These are phyloP conservation scores for Valencia hispanica DNA, from an alignment of 2,797 vertebrate species.

Conservation along the genomic window DNA sequence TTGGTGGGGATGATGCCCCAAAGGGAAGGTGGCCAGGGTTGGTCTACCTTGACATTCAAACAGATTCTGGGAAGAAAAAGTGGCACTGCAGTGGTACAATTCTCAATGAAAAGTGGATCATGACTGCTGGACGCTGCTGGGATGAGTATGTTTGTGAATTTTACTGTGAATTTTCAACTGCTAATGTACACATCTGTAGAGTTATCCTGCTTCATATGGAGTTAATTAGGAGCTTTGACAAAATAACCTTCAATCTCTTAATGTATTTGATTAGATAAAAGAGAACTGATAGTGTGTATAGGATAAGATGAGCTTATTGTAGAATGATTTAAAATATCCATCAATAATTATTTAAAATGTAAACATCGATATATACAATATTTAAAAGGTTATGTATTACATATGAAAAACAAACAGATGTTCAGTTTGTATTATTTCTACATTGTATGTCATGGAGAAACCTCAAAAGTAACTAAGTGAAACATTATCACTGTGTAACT, in stretches of 20 bases:
- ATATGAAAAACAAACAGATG: background rate
- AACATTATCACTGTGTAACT: background rate
- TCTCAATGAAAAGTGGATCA: constrained; percentile 19
- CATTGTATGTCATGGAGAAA: background rate
- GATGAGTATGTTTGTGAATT: constrained; percentile 10
- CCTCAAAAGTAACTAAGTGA: background rate
- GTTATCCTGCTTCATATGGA: background rate
- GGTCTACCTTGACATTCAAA: constrained; percentile 33
- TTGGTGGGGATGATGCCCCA: background rate
- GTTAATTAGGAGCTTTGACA: background rate
- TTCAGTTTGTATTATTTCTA: background rate
- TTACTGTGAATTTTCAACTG: background rate
- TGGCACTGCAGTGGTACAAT: constrained; percentile 54
- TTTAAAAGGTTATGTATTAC: background rate
- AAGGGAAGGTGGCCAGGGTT: background rate
- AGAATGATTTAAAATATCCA: no score
- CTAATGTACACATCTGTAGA: background rate
- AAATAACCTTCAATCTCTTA: background rate
- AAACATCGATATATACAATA: background rate
- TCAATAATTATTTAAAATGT: background rate
- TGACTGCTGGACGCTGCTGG: constrained; percentile 47
- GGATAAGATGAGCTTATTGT: no score
- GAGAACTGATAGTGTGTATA: no score
- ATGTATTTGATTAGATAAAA: background rate
- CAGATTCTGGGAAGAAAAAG: fast-evolving